Evolutionary conservation across 2,888 invertebrate species (phyloP).

Genomic region (Colostygia pectinataria): DNA sequence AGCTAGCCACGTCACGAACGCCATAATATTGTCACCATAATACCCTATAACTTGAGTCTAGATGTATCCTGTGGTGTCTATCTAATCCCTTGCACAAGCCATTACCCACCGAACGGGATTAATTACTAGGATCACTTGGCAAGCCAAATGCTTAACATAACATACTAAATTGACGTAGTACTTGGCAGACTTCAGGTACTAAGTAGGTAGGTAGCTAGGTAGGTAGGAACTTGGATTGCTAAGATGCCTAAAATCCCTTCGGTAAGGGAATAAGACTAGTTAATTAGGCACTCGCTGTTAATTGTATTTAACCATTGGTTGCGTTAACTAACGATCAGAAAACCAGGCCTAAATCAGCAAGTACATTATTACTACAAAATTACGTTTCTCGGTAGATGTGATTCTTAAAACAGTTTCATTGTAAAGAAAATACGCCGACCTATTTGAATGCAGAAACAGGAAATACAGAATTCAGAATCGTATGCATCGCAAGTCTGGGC

Average conservation of each 20-base stretch:
- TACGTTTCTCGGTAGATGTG: neutral
- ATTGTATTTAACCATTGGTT: no score
- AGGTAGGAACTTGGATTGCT: no score
- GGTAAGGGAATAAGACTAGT: no score
- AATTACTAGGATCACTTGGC: conserved; percentile 35
- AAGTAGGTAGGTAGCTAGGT: neutral
- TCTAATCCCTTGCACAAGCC: conserved; percentile 28
- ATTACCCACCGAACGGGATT: conserved; percentile 31
- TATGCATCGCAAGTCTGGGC: conserved; percentile 40
- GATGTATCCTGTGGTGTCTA: no score
- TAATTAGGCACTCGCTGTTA: no score
- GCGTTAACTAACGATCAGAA: no score
- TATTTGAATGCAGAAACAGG: conserved; percentile 37
- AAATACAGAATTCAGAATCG: conserved; percentile 54
- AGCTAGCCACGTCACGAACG: no score
- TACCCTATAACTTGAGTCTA: neutral
- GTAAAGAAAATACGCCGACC: conserved; percentile 23
- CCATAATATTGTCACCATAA: neutral
- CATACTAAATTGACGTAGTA: conserved; percentile 28
- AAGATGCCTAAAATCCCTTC: no score
- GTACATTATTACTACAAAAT: neutral
- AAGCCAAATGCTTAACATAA: conserved; percentile 28
- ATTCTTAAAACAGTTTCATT: conserved; percentile 16
- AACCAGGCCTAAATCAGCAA: no score
- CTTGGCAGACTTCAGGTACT: conserved; percentile 16